A percentile compares a stretch with the other conserved stretches of the same genome.
phyloP scores from a whole-genome alignment of 1,140 invertebrate genomes.

The Hetaerina americana region DNA sequence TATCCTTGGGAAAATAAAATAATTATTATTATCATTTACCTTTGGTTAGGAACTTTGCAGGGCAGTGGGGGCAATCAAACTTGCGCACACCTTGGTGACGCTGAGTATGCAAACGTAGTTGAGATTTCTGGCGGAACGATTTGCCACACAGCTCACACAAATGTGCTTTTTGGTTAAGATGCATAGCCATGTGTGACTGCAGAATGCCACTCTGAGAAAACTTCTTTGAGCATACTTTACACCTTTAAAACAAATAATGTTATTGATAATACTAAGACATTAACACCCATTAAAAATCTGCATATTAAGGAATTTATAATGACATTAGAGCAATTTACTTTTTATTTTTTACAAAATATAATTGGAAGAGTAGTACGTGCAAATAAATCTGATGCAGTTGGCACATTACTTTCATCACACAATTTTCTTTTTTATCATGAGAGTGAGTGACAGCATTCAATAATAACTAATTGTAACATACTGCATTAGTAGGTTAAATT shows the following conservation, averaged over 20 bases:
- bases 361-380: neutral
- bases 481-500: too few relatives aligned
- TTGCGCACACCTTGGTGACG: conserved; percentile 27
- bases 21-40: too few relatives aligned
- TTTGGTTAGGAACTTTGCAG: conserved; percentile 28
- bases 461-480: too few relatives aligned
- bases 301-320: neutral
- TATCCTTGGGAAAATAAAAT: too few relatives aligned
- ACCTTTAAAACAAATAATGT: too few relatives aligned
- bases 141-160: conserved; percentile 33
- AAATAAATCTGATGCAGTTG: too few relatives aligned
- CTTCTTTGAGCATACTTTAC: conserved; percentile 25
- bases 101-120: conserved; percentile 28
- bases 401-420: too few relatives aligned
- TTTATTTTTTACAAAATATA: conserved; percentile 5
- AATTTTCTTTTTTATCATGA: too few relatives aligned
- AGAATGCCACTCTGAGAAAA: conserved; percentile 31
- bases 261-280: too few relatives aligned
- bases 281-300: too few relatives aligned
- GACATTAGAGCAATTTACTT: neutral
- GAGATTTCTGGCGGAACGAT: conserved; percentile 31
- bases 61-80: conserved; percentile 27
- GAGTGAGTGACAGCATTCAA: too few relatives aligned
- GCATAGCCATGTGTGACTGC: conserved; percentile 30
- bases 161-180: conserved; percentile 27